Evolutionary conservation across 1,140 invertebrate genomes (phyloP), one percentile per base, ranked within the genome.

Genomic region (Dryas iulia): DNA sequence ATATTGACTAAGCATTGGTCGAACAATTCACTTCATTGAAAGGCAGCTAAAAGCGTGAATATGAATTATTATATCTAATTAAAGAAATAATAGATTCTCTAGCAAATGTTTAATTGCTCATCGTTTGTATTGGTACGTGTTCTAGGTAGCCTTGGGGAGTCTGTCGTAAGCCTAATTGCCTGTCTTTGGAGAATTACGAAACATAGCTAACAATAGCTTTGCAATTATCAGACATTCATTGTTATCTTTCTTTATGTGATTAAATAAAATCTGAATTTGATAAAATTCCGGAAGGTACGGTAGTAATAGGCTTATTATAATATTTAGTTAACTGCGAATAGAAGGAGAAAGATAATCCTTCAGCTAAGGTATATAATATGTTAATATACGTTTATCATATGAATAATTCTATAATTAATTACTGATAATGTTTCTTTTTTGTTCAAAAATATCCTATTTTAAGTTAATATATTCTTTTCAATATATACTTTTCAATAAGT

Each of bases 131-230:
- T 35, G 52, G 52, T 68, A 62, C 66, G 47, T 67, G 65, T 60
- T 54, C 58, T 33, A 47, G n/a, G 24, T 61, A 58, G 33, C 59
- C 66, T 69, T 69, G 66, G 52, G 11, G 0, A 62, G 24, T 56
- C 59, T 69, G 66, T 69, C 60, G 66, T 69, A 69, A 66, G 39
- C 64, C 33, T 66, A 59, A 69, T 69, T 35, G 66, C 53, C 62
- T 57, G 52, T 69, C 59, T 69, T 69, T 59, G 21, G 31, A 62
- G 59, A 6, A 63, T 69, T 69, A 62, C 66, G 59, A 69, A 69
- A 66, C 39, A 52, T n/a, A n/a, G 35, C 25, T 39, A 69, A 59
- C 35, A 67, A 56, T 62, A 23, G 59, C 59, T 62, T 25, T 52
- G 54, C 66, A 69, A 62, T 69, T 63, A 62, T 58, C 66, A 57